Base-by-base conservation (phyloP, 2,113 vertebrate genomes). In the Elgaria multicarinata region DNA sequence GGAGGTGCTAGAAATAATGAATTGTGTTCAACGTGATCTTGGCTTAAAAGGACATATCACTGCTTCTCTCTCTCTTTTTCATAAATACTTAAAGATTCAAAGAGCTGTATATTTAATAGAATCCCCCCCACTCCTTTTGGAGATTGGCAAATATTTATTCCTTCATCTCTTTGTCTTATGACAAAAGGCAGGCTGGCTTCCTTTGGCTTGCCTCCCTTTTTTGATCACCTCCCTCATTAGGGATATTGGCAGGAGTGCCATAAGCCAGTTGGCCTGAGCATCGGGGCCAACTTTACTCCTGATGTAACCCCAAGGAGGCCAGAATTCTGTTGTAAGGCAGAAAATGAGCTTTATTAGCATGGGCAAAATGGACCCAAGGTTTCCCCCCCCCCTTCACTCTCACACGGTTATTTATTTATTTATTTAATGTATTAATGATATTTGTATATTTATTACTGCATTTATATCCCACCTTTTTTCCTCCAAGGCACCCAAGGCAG, bases 141-240 rank as follows among this genome's bases (percentile, higher is more conserved):
- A 77, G 36, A 77, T 69, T 87, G 83, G 67, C 55, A 31, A 36
- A 67, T 92, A 87, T 58, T 80, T 79, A 85, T 92, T 94, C 28
- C 62, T 18, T 77, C 80, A 62, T 66, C 77, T 90, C 10, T 86
- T 93, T 67, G 58, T 91, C 14, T 67, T 36, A 82, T 46, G 83
- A 85, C 33, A 92, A 86, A 62, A 66, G 36, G 7, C 3, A 82
- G 83, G 42, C 39, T 81, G 69, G 79, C 67, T 88, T 64, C 33
- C 33, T 36, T 92, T 91, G 87, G 88, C 31, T 87, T 89, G 88
- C 90, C 90, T 69, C 42, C 28, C 80, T 76, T 84, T 92, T 92
- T 84, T 69, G 69, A 64, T 58, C 69, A 72, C 31, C 77, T 87
- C 33, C 50, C 82, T 71, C 87, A 62, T 24, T 4, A 91, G 82